A percentile compares a stretch with the other conserved stretches of the same genome.
Evolutionary conservation across 2,113 vertebrate species (phyloP).

Genomic region (Sminthopsis crassicaudata): DNA sequence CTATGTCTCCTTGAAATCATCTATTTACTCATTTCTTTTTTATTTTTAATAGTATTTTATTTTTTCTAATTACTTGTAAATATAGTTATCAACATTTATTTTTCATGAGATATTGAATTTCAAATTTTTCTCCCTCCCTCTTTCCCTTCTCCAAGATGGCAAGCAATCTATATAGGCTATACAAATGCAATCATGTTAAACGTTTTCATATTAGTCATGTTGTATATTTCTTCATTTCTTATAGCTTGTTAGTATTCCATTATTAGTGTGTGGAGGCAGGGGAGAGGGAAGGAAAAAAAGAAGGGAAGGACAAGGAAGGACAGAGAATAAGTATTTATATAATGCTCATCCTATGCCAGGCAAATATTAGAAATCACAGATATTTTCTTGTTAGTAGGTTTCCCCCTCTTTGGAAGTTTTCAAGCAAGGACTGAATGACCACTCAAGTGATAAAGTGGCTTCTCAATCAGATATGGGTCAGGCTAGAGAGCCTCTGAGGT

Average conservation of each 20-base stretch:
- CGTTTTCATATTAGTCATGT: neutral
- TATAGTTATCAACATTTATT: neutral
- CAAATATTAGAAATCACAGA: neutral
- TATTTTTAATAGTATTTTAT: neutral
- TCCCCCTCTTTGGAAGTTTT: neutral
- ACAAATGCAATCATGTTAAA: neutral
- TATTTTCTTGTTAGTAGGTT: neutral
- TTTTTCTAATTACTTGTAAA: neutral
- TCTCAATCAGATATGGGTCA: neutral
- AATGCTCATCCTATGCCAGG: neutral
- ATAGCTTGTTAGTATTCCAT: neutral
- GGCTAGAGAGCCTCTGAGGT: neutral
- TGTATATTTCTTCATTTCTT: neutral
- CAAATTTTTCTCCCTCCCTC: neutral
- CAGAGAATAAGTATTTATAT: neutral
- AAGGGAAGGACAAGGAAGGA: neutral
- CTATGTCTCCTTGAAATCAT: neutral
- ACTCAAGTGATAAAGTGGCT: neutral
- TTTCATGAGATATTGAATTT: neutral
- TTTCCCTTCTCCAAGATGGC: neutral
- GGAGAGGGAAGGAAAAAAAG: neutral
- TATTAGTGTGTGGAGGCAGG: neutral
- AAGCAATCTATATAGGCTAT: neutral
- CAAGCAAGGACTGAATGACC: neutral
- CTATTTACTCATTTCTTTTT: neutral